Evolutionary conservation across 1,140 invertebrate species (phyloP).

Genomic region (Trichonephila inaurata): DNA sequence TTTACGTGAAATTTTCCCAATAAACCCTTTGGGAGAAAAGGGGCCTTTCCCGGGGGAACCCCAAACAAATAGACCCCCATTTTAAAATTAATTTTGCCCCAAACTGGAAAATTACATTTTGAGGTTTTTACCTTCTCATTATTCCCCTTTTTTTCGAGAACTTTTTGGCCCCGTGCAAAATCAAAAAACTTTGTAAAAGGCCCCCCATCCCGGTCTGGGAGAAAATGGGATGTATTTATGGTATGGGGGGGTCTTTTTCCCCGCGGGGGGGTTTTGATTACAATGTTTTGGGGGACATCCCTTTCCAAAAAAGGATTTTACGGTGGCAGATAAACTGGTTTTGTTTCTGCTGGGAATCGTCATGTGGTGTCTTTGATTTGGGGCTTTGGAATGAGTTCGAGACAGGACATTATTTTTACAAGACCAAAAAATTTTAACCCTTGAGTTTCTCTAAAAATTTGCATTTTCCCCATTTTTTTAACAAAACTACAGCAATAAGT

Average conservation of each 20-base stretch:
- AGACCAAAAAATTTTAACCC: too few species aligned
- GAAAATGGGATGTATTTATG: not conserved
- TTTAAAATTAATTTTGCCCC: slow-evolving; percentile 53
- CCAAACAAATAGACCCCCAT: slow-evolving; percentile 24
- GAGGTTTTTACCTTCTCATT: slow-evolving; percentile 43
- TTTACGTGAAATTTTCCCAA: too few species aligned
- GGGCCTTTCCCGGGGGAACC: slow-evolving; percentile 3
- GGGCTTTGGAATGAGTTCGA: not conserved
- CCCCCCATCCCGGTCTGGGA: not conserved
- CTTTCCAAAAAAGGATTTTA: not conserved
- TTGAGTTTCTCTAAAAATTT: too few species aligned
- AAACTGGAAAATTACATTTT: slow-evolving; percentile 48
- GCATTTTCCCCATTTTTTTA: too few species aligned
- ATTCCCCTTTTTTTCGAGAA: slow-evolving; percentile 20
- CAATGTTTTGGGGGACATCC: not conserved
- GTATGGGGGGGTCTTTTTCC: not conserved
- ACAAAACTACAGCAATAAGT: too few species aligned
- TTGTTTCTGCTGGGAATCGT: not conserved
- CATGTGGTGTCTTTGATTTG: not conserved
- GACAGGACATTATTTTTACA: too few species aligned
- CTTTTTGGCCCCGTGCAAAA: not conserved
- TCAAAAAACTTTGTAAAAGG: slow-evolving; percentile 13
- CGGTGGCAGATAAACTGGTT: not conserved
- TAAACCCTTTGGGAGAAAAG: too few species aligned
- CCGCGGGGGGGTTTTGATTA: slow-evolving; percentile 5